phyloP scores from a whole-genome alignment of 2,888 invertebrate species.

The Amiota minor region DNA sequence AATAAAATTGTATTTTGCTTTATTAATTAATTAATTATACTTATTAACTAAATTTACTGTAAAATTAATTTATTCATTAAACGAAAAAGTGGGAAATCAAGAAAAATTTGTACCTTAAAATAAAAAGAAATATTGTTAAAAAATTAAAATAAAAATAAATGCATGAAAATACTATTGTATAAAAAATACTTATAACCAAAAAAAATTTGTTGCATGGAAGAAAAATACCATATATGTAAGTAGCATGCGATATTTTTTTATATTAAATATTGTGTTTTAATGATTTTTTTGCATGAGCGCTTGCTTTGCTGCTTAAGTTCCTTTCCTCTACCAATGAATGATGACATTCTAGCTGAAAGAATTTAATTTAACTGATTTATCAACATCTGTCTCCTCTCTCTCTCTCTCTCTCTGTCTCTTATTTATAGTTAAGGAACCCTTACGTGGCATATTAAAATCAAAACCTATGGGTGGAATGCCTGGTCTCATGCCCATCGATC shows the following conservation, averaged over 20 bases:
- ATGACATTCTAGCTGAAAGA: no score
- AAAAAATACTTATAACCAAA: constrained; percentile 34
- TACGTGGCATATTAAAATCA: constrained; percentile 69
- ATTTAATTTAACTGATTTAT: background rate
- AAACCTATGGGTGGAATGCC: constrained; percentile 66
- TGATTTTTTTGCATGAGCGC: background rate
- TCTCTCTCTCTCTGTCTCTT: background rate
- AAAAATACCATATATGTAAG: background rate
- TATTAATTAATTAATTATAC: constrained; percentile 44
- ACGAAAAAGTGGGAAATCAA: background rate
- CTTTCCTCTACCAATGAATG: no score
- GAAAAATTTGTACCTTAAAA: constrained; percentile 61
- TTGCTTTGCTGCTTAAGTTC: no score
- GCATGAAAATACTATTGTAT: constrained; percentile 35
- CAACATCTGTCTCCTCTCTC: background rate
- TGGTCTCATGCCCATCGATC: constrained; percentile 70
- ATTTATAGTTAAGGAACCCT: constrained; percentile 54
- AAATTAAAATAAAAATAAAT: constrained; percentile 22
- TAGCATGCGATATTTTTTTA: background rate
- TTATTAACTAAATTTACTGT: constrained; percentile 23
- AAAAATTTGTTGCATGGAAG: background rate
- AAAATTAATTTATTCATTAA: constrained; percentile 36
- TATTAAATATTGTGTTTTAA: background rate
- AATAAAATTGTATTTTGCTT: constrained; percentile 32
- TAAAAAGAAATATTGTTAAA: constrained; percentile 51